These are phyloP conservation scores for Zosterops pallidus DNA, from an alignment of 2,113 vertebrate genomes.

Conservation along the genomic window DNA sequence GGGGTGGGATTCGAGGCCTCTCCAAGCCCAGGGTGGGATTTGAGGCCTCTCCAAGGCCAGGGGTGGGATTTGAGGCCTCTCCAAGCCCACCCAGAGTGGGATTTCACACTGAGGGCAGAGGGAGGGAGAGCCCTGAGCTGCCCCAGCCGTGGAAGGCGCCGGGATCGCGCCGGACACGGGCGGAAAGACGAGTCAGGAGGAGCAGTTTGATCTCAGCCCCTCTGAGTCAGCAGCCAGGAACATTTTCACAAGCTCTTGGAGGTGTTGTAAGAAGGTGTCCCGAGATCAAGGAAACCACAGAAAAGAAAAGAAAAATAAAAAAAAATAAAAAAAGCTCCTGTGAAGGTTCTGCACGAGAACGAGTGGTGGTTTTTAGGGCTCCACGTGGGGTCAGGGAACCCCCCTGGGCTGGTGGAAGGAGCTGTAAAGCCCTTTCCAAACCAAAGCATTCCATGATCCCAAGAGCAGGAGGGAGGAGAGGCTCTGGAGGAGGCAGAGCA, in stretches of 20 bases:
- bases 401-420: not conserved
- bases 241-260: slow-evolving; percentile 7
- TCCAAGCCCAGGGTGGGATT: too few species aligned
- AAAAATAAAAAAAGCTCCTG: not conserved
- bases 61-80: not conserved
- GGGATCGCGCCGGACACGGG: not conserved
- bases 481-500: not conserved
- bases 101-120: not conserved
- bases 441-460: not conserved
- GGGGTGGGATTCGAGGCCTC: too few species aligned
- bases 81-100: not conserved
- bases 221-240: slow-evolving; percentile 24
- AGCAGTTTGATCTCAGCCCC: not conserved
- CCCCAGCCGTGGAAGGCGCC: fast-evolving
- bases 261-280: slow-evolving; percentile 11
- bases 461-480: not conserved
- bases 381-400: not conserved
- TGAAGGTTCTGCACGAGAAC: not conserved
- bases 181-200: not conserved
- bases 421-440: not conserved
- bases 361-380: not conserved
- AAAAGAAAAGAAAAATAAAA: not conserved
- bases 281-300: slow-evolving; percentile 23
- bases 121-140: not conserved
- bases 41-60: not conserved